phyloP scores from a whole-genome alignment of 2,888 invertebrate species.

The Endotricha flammealis region DNA sequence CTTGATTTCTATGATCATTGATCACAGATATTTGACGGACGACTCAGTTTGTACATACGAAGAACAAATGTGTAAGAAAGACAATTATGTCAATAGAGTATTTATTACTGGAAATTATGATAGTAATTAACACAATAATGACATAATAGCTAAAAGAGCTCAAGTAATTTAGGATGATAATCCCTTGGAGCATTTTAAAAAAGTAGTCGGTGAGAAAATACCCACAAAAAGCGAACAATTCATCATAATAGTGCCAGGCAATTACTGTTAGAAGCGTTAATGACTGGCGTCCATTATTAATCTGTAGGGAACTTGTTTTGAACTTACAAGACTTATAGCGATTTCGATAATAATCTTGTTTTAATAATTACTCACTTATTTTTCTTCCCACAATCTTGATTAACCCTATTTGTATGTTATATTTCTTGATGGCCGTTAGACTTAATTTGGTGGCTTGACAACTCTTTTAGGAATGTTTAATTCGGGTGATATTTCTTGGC shows the following conservation, averaged over 20 bases:
- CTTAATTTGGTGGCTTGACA: constrained; percentile 66
- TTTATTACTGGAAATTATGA: constrained; percentile 30
- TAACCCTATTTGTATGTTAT: constrained; percentile 66
- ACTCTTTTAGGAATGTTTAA: constrained; percentile 63
- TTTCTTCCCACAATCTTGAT: constrained; percentile 71
- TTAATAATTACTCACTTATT: constrained; percentile 72
- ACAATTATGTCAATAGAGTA: too few species aligned
- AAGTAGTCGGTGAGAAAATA: constrained; percentile 57
- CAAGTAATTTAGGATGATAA: constrained; percentile 47
- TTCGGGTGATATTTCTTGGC: constrained; percentile 61
- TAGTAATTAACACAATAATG: constrained; percentile 45
- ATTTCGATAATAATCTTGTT: constrained; percentile 75
- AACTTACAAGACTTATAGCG: constrained; percentile 62
- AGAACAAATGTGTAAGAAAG: too few species aligned
- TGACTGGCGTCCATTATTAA: constrained; percentile 70
- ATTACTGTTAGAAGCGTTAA: constrained; percentile 74
- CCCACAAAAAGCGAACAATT: constrained; percentile 68
- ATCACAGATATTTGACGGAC: too few species aligned
- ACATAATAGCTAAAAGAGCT: constrained; percentile 34
- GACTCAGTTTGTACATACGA: too few species aligned
- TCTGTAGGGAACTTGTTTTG: constrained; percentile 67
- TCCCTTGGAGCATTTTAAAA: constrained; percentile 60
- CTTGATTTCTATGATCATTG: too few species aligned
- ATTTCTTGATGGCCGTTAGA: constrained; percentile 53
- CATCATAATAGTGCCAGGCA: constrained; percentile 72